phyloP scores from a whole-genome alignment of 2,888 invertebrate species.

The Aspidiotus destructor region DNA sequence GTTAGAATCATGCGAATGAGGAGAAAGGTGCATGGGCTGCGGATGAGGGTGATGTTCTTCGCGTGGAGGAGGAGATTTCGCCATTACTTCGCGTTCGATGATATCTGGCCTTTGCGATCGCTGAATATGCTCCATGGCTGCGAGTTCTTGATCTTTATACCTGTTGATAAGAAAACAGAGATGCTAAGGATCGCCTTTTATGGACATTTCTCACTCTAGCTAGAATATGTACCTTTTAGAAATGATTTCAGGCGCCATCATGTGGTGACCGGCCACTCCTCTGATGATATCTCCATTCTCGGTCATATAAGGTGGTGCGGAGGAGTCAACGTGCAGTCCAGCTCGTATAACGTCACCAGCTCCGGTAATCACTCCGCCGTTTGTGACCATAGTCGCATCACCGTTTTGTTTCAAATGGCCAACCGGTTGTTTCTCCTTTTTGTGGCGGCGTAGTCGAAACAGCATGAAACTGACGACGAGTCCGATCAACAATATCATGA shows the following conservation, averaged over 20 bases:
- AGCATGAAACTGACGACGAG: constrained; percentile 87
- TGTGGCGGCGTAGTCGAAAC: constrained; percentile 76
- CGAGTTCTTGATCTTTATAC: constrained; percentile 71
- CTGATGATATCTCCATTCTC: constrained; percentile 65
- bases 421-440: constrained; percentile 62
- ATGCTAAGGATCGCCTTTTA: too few relatives aligned
- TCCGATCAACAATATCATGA: constrained; percentile 77
- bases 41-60: constrained; percentile 71
- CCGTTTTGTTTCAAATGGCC: constrained; percentile 67
- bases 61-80: constrained; percentile 70
- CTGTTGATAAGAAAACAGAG: constrained; percentile 31
- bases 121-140: constrained; percentile 49
- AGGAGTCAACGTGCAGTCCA: constrained; percentile 38
- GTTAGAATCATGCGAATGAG: constrained; percentile 56
- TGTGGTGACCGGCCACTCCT: constrained; percentile 63
- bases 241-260: constrained; percentile 74
- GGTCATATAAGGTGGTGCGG: constrained; percentile 55
- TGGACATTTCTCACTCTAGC: too few relatives aligned
- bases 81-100: constrained; percentile 79
- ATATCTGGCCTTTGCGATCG: constrained; percentile 78
- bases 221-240: constrained; percentile 55
- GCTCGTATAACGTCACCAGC: constrained; percentile 44
- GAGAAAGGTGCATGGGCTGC: constrained; percentile 47
- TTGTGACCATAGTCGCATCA: constrained; percentile 42
- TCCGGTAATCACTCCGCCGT: constrained; percentile 50